A percentile compares a stretch with the other conserved stretches of the same genome.
Evolutionary conservation across 2,888 invertebrate genomes (phyloP).

Genomic region (Electrophaes corylata): DNA sequence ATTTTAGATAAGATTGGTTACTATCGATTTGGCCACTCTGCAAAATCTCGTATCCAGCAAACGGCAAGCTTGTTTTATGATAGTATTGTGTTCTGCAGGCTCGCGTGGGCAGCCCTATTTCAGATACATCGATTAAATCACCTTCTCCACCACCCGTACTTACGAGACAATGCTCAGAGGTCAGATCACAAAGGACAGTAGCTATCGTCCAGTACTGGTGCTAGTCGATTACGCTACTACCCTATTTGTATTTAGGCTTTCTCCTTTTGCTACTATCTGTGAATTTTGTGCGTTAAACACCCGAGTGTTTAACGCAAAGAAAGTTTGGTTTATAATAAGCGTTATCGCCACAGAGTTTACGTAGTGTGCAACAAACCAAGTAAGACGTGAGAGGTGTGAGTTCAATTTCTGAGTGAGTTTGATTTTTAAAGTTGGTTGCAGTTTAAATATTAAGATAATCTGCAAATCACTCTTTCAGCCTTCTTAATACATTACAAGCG

Average conservation of each 20-base stretch:
- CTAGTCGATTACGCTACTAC: constrained; percentile 6
- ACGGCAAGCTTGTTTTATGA: too few species aligned
- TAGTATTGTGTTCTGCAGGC: not conserved
- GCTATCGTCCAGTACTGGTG: constrained; percentile 6
- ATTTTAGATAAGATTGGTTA: not conserved
- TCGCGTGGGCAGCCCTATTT: constrained; percentile 9
- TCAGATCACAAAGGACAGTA: constrained; percentile 17
- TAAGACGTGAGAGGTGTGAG: not conserved
- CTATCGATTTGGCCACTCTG: too few species aligned
- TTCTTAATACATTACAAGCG: too few species aligned
- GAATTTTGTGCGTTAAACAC: too few species aligned
- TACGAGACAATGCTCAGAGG: constrained; percentile 18
- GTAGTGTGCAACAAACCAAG: too few species aligned
- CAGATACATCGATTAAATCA: constrained; percentile 16
- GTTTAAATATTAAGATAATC: too few species aligned
- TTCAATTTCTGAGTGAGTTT: not conserved
- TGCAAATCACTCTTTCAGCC: too few species aligned
- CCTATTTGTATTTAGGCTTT: not conserved
- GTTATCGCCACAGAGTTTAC: too few species aligned
- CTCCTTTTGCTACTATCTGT: not conserved
- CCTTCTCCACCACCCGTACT: constrained; percentile 10
- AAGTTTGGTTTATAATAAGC: too few species aligned
- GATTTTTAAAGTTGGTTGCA: too few species aligned
- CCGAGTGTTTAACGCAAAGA: too few species aligned
- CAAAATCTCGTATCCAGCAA: too few species aligned